phyloP scores from a whole-genome alignment of 2,797 vertebrate species.

The Podargus strigoides region DNA sequence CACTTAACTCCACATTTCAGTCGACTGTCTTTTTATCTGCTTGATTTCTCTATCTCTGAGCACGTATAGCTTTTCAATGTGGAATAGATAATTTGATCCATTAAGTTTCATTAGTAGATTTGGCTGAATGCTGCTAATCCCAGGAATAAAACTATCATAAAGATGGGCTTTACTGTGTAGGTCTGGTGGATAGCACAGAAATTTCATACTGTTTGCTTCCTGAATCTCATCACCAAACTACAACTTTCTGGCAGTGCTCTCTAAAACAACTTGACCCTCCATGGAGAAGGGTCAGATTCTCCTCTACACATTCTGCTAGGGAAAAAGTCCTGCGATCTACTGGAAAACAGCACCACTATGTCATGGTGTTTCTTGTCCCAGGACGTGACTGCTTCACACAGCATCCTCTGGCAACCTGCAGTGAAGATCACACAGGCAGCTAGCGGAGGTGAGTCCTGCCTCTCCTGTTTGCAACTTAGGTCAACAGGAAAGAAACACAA shows the following conservation, averaged over 20 bases:
- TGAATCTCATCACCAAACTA: neutral
- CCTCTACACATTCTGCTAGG: neutral
- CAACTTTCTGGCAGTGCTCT: neutral
- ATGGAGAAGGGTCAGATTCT: neutral
- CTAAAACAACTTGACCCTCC: neutral
- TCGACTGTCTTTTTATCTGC: neutral
- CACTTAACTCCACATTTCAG: neutral
- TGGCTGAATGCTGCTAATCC: neutral
- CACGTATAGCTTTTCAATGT: neutral
- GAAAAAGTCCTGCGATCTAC: neutral
- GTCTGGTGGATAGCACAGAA: neutral
- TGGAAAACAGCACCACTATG: neutral
- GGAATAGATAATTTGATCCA: neutral
- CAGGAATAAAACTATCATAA: neutral
- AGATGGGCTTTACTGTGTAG: neutral
- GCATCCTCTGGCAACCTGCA: neutral
- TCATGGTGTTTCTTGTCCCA: neutral
- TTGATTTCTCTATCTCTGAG: neutral
- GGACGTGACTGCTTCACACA: neutral
- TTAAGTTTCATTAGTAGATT: constrained; percentile 1
- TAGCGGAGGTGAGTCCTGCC: neutral
- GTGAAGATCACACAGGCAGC: neutral
- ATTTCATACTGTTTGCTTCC: neutral
- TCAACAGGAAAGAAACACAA: neutral
- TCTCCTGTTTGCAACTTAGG: neutral